phyloP scores from a whole-genome alignment of 2,797 vertebrate genomes.

The Darevskia nairensis region DNA sequence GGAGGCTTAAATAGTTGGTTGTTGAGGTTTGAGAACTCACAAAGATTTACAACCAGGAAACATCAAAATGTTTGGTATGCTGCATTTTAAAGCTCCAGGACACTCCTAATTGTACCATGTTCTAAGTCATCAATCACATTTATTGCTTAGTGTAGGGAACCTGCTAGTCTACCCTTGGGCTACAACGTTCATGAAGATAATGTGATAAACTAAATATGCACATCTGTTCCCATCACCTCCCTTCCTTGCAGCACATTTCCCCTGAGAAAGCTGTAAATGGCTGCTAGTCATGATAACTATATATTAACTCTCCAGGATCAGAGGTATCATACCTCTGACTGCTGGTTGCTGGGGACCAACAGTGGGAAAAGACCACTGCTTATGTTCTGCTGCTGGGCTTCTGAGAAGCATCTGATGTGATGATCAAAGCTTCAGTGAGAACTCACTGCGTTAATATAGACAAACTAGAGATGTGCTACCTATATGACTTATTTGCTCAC shows the following conservation, averaged over 20 bases:
- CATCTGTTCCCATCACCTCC: neutral
- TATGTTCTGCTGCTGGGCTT: neutral
- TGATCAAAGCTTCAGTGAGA: no score
- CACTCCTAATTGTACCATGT: neutral
- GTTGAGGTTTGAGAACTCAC: neutral
- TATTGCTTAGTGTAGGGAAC: neutral
- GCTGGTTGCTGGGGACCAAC: neutral
- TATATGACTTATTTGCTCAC: neutral
- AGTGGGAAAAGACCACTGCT: neutral
- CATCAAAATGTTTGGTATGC: neutral
- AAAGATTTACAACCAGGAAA: neutral
- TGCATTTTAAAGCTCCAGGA: neutral
- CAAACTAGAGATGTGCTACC: no score
- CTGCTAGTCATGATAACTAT: neutral
- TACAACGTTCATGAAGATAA: neutral
- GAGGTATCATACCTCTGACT: neutral
- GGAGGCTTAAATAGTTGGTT: neutral
- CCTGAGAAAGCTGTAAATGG: neutral
- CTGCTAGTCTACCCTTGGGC: neutral
- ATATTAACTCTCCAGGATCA: neutral
- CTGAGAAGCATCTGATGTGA: neutral
- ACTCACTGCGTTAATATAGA: no score
- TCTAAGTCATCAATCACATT: neutral
- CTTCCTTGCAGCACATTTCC: neutral
- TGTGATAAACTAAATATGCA: neutral